A percentile compares a stretch with the other conserved stretches of the same genome.
Evolutionary conservation across 2,113 vertebrate species (phyloP).

Genomic region (Alouatta palliata): DNA sequence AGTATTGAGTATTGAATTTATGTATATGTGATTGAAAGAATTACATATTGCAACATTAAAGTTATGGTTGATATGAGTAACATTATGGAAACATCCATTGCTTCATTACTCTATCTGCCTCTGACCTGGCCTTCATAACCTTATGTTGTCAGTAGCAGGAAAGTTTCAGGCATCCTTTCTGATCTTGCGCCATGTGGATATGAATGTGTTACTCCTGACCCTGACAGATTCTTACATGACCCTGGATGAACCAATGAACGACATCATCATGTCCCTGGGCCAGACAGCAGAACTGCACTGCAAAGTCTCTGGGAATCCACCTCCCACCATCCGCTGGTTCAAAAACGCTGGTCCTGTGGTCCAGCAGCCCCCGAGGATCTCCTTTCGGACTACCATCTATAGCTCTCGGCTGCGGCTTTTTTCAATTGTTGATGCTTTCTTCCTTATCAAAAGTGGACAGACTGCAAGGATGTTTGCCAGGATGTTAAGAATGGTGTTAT

Average conservation of each 20-base stretch:
- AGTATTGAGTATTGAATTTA: background rate
- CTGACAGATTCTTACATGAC: conserved; percentile 90
- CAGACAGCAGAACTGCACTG: conserved; percentile 95
- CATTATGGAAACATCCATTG: background rate
- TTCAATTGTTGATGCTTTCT: background rate
- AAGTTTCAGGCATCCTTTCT: background rate
- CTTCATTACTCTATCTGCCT: background rate
- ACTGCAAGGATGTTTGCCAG: background rate
- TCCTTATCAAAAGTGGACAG: background rate
- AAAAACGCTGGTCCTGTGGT: conserved; percentile 98
- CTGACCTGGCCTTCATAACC: background rate
- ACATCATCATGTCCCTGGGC: conserved; percentile 97
- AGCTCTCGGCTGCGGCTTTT: conserved; percentile 91
- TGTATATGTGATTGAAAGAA: background rate
- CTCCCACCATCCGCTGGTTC: conserved; percentile 93
- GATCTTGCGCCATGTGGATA: too few relatives aligned
- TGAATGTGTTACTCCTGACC: background rate
- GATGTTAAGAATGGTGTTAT: background rate
- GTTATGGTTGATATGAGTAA: background rate
- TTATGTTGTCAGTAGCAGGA: background rate
- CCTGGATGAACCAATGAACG: conserved; percentile 96
- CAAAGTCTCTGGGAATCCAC: conserved; percentile 92
- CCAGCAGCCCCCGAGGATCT: conserved; percentile 94
- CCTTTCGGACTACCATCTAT: conserved; percentile 90
- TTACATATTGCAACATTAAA: background rate